A percentile compares a stretch with the other conserved stretches of the same genome.
Evolutionary conservation across 2,113 vertebrate species (phyloP).

Genomic region (Campylorhamphus procurvoides): DNA sequence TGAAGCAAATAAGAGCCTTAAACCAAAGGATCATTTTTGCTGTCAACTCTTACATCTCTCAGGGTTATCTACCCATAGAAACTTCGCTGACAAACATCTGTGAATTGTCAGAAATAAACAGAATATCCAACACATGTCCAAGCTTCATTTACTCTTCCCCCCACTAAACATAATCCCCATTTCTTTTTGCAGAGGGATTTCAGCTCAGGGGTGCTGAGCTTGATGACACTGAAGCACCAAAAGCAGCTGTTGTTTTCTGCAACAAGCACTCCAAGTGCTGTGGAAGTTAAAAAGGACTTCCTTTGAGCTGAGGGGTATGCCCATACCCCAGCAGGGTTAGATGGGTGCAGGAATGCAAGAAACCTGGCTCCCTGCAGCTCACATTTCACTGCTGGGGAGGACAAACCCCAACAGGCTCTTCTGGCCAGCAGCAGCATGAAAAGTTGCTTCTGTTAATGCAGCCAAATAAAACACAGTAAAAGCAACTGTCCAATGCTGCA

Average conservation of each 20-base stretch:
- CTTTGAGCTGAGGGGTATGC: not conserved
- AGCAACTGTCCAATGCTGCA: rapidly evolving
- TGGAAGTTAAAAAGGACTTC: not conserved
- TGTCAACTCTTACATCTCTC: not conserved
- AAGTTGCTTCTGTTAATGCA: not conserved
- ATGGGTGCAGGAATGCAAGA: not conserved
- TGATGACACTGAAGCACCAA: not conserved
- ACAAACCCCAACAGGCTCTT: not conserved
- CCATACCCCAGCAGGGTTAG: not conserved
- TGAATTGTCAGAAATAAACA: not conserved
- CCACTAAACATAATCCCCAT: not conserved
- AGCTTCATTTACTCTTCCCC: not conserved
- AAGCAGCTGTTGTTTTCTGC: conserved; percentile 17
- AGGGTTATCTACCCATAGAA: not conserved
- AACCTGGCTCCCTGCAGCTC: not conserved
- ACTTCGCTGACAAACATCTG: not conserved
- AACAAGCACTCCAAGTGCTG: not conserved
- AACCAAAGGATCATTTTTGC: not conserved
- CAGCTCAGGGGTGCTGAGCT: not conserved
- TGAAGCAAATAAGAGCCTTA: not conserved
- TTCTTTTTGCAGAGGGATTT: not conserved
- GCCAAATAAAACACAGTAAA: not conserved
- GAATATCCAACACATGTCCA: not conserved
- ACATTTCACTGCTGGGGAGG: not conserved
- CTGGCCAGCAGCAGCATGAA: not conserved